These are phyloP conservation scores for Netelia fuscicornis DNA, from an alignment of 2,888 invertebrate genomes.

Conservation along the genomic window DNA sequence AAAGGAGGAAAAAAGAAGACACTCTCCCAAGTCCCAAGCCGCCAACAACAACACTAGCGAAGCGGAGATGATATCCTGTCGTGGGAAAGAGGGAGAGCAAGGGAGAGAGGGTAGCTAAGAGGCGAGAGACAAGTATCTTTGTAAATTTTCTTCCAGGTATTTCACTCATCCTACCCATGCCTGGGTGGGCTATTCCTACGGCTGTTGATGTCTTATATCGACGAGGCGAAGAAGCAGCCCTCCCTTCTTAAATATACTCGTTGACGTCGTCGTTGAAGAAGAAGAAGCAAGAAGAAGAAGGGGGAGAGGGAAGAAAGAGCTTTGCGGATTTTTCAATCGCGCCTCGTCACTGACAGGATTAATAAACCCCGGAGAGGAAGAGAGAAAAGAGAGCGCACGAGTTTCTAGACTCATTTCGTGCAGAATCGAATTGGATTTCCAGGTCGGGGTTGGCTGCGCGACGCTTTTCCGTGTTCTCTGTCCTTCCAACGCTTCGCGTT, in stretches of 20 bases:
- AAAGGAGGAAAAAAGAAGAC: conserved; percentile 24
- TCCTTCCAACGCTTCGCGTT: conserved; percentile 49
- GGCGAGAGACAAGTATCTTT: conserved; percentile 44
- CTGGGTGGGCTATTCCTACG: background rate
- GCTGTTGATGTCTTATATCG: conserved; percentile 13
- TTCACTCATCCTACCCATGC: conserved; percentile 1
- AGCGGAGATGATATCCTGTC: conserved; percentile 67
- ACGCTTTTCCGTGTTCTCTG: conserved; percentile 18
- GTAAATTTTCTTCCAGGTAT: conserved; percentile 26
- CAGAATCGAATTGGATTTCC: conserved; percentile 84
- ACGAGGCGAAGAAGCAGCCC: conserved; percentile 8
- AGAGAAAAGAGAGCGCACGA: conserved; percentile 60
- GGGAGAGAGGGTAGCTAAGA: conserved; percentile 32
- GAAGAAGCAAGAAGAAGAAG: conserved; percentile 1
- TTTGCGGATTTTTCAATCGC: conserved; percentile 82
- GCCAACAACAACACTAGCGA: conserved; percentile 47
- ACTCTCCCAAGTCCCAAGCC: conserved; percentile 23
- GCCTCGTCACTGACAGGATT: conserved; percentile 80
- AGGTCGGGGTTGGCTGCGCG: conserved; percentile 72
- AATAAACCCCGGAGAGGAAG: conserved; percentile 78
- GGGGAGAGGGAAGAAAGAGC: conserved; percentile 56
- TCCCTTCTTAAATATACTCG: conserved; percentile 8
- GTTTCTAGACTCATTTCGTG: conserved; percentile 82
- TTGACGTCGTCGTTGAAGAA: conserved; percentile 11
- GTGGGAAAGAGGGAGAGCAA: conserved; percentile 18